Evolutionary conservation across 2,797 vertebrate species (phyloP).

Genomic region (Prionace glauca): DNA sequence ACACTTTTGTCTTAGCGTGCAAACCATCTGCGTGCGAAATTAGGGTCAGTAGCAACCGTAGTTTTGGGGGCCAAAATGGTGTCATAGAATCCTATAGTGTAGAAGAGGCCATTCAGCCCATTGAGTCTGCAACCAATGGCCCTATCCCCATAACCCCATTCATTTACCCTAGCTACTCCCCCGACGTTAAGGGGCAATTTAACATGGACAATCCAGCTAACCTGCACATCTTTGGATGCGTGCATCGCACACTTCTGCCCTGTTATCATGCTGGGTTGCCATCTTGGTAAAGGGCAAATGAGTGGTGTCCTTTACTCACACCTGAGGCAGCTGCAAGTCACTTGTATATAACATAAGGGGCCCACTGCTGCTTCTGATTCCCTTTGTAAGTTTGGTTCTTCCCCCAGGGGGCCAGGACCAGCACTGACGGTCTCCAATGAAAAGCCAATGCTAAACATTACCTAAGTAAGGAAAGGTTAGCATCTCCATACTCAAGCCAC

Average conservation of each 20-base stretch:
- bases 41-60: neutral
- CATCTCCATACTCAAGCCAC: neutral
- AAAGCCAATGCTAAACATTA: neutral
- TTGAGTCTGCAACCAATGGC: no score
- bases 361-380: neutral
- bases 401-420: no score
- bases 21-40: neutral
- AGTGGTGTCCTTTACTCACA: neutral
- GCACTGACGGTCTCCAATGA: neutral
- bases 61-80: neutral
- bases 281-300: no score
- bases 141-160: no score
- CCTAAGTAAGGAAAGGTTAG: neutral
- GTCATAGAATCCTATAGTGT: no score
- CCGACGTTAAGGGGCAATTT: no score
- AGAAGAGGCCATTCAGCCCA: no score
- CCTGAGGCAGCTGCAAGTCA: neutral
- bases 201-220: no score
- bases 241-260: neutral
- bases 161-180: no score
- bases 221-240: no score
- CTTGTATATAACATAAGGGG: neutral
- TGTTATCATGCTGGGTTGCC: neutral
- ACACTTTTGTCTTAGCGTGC: neutral
- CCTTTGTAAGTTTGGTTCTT: neutral